phyloP scores from a whole-genome alignment of 2,113 vertebrate genomes.

The Mormyrus lacerda region DNA sequence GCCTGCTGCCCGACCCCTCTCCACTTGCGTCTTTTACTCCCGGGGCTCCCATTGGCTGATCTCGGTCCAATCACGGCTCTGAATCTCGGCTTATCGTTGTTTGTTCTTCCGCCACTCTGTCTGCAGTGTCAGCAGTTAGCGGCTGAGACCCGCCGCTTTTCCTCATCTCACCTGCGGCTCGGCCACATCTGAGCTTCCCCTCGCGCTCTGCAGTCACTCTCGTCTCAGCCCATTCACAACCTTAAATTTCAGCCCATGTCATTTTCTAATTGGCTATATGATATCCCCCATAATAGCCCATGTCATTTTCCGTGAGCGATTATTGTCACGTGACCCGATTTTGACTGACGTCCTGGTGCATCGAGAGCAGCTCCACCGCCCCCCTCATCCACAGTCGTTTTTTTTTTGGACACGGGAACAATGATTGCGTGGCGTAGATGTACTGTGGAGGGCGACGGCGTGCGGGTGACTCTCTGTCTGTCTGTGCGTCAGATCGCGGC shows the following conservation, averaged over 20 bases:
- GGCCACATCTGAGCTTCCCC: not conserved
- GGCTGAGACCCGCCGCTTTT: not conserved
- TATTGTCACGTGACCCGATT: not conserved
- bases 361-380: not conserved
- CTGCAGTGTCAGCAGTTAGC: not conserved
- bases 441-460: no score
- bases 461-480: slow-evolving; percentile 34
- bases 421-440: not conserved
- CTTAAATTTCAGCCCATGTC: not conserved
- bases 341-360: not conserved
- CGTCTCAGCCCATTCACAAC: not conserved
- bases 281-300: slow-evolving; percentile 10
- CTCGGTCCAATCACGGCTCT: not conserved
- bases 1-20: not conserved
- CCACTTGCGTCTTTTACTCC: no score
- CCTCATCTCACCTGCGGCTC: not conserved
- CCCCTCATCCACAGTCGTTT: not conserved
- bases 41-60: not conserved
- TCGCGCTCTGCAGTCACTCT: not conserved
- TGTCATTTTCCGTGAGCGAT: not conserved
- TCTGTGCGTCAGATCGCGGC: slow-evolving; percentile 68
- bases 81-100: not conserved
- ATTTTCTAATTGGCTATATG: slow-evolving; percentile 9
- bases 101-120: not conserved
- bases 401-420: not conserved